Conservation (phyloP, 2,113 vertebrate species). For the Rhinolophus sinicus region DNA sequence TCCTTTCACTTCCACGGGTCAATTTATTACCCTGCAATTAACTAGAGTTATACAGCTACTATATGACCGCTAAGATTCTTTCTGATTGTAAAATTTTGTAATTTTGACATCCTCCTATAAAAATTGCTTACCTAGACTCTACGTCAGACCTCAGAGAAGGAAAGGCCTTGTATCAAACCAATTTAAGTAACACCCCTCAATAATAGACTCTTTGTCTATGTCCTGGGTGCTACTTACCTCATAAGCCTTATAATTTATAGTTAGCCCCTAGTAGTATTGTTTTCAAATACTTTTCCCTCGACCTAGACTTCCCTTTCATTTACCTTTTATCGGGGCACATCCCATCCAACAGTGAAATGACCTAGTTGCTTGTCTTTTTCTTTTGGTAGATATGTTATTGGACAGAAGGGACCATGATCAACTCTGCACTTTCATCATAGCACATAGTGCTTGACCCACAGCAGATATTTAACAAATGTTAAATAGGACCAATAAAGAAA, state of each 20-base stretch:
- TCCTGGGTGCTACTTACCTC: not conserved
- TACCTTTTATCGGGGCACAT: not conserved
- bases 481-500: not conserved
- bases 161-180: not conserved
- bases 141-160: not conserved
- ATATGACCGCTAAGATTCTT: not conserved
- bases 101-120: not conserved
- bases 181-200: not conserved
- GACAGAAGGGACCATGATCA: not conserved
- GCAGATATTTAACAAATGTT: not conserved
- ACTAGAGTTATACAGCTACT: not conserved
- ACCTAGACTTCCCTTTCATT: not conserved
- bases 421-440: not conserved
- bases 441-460: not conserved
- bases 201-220: not conserved
- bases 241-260: not conserved
- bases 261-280: not conserved
- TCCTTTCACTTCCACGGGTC: not conserved
- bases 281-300: not conserved
- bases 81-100: not conserved
- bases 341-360: not conserved
- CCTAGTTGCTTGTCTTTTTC: not conserved
- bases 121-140: not conserved
- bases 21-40: conserved; percentile 29
- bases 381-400: not conserved